Base-by-base conservation (phyloP, 1,140 invertebrate species). In the Sarcophaga peregrina region DNA sequence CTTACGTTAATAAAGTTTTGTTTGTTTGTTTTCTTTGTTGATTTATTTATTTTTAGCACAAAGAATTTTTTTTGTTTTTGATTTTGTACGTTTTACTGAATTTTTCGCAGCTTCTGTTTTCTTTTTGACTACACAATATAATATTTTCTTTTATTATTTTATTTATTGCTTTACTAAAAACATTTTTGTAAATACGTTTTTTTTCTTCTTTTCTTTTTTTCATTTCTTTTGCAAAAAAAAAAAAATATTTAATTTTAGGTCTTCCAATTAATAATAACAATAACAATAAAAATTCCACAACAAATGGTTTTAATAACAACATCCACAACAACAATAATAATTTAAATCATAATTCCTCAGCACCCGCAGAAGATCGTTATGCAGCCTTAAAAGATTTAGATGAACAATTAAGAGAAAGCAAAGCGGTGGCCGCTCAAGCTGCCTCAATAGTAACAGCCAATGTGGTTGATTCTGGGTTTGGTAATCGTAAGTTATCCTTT, bases 311-410 rank as follows among this genome's bases (percentile, higher is more conserved):
- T 86, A 54, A 85, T 86, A 81, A 81, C 82, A 76, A 85, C 45
- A 80, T 83, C 83, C 83, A 85, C 81, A 82, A 83, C 78, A 84
- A 62, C 46, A 75, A 78, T 72, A 84, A 75, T 45, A 84, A 84
- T 58, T 58, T 68, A 11, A 84, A 80, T 46, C 76, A 82, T 52
- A 62, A 72, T 37, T 82, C 68, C 85, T 83, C 86, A 85, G 92
- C 93, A 81, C 93, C 93, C 50, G 91, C 92, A 11, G 95, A 95
- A 90, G 95, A 96, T 90, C 92, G 94, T 85, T 96, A 96, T 89
- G 95, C 95, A 73, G 95, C 95, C 20, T 91, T 96, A 2, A 96
- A 96, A 91, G 95, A 96, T 90, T 91, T 96, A 75, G 95, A 96
- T 87, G 90, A 90, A 86, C 90, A 90, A 84, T 86, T 90, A 68